Conservation (phyloP, 2,113 vertebrate genomes). For the Falco punctatus region DNA sequence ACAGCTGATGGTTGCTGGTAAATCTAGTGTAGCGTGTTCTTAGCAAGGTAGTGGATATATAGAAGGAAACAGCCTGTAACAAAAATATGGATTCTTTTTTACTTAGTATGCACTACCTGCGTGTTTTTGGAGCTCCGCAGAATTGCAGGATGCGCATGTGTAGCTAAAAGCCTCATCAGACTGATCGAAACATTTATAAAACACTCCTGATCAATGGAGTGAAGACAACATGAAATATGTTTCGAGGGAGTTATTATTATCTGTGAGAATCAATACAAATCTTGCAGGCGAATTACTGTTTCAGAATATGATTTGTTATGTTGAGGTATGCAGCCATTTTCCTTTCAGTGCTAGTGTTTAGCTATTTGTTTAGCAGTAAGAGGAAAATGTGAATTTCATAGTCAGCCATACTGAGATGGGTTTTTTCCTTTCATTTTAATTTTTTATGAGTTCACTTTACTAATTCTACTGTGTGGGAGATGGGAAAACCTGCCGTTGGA, state of each 20-base stretch:
- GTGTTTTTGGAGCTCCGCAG: not conserved
- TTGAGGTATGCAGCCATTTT: not conserved
- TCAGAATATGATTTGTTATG: not conserved
- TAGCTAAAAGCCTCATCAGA: not conserved
- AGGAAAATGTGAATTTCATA: not conserved
- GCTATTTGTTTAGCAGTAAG: not conserved
- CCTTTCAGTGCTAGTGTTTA: not conserved
- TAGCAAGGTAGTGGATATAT: not conserved
- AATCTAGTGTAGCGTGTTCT: not conserved
- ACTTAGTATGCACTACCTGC: not conserved
- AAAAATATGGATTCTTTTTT: not conserved
- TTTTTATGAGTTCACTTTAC: not conserved
- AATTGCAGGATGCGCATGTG: not conserved
- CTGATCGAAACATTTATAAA: not conserved
- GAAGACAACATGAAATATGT: not conserved
- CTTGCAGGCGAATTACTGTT: not conserved
- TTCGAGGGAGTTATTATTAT: not conserved
- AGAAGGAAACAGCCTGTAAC: not conserved
- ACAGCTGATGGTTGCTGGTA: not conserved
- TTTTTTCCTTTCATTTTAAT: not conserved
- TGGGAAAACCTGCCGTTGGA: not conserved
- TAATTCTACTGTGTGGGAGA: not conserved
- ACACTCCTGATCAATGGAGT: not conserved
- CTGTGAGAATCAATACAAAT: conserved; percentile 42
- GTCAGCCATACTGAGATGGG: not conserved